phyloP scores from a whole-genome alignment of 2,888 invertebrate genomes.

The Tortrix viridana region DNA sequence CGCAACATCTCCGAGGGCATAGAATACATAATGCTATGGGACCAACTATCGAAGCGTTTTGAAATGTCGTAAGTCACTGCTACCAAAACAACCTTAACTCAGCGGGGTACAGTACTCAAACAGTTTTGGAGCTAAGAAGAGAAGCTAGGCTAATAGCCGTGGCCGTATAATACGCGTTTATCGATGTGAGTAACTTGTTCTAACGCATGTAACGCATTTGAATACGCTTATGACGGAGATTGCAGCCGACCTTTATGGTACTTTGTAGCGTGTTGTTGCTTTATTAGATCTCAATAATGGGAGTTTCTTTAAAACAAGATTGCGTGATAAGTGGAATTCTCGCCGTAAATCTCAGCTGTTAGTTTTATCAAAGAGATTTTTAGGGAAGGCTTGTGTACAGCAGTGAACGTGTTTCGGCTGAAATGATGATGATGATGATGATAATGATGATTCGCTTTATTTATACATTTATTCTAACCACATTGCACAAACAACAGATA shows the following conservation, averaged over 20 bases:
- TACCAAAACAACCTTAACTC: slow-evolving; percentile 28
- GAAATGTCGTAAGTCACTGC: slow-evolving; percentile 33
- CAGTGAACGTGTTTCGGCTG: too few species aligned
- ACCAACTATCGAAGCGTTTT: slow-evolving; percentile 21
- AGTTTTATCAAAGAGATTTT: too few species aligned
- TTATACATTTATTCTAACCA: too few species aligned
- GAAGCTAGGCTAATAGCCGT: slow-evolving; percentile 60
- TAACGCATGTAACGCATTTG: slow-evolving; percentile 37
- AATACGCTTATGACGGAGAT: slow-evolving; percentile 34
- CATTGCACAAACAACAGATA: too few species aligned
- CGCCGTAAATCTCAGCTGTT: not conserved
- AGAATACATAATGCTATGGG: slow-evolving; percentile 35
- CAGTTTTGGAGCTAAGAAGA: slow-evolving; percentile 19
- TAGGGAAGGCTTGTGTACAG: too few species aligned
- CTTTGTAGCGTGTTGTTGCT: slow-evolving; percentile 14
- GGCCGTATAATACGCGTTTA: slow-evolving; percentile 41
- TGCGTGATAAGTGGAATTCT: not conserved
- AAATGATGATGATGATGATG: too few species aligned
- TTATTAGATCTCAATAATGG: slow-evolving; percentile 15
- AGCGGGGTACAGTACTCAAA: slow-evolving; percentile 31
- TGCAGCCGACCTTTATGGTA: slow-evolving; percentile 22
- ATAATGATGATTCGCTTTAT: too few species aligned
- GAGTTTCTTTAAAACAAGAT: slow-evolving; percentile 3
- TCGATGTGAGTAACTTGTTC: slow-evolving; percentile 37
- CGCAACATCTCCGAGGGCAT: slow-evolving; percentile 43